These are phyloP conservation scores for Penaeus monodon DNA, from an alignment of 2,888 invertebrate genomes.

Conservation along the genomic window DNA sequence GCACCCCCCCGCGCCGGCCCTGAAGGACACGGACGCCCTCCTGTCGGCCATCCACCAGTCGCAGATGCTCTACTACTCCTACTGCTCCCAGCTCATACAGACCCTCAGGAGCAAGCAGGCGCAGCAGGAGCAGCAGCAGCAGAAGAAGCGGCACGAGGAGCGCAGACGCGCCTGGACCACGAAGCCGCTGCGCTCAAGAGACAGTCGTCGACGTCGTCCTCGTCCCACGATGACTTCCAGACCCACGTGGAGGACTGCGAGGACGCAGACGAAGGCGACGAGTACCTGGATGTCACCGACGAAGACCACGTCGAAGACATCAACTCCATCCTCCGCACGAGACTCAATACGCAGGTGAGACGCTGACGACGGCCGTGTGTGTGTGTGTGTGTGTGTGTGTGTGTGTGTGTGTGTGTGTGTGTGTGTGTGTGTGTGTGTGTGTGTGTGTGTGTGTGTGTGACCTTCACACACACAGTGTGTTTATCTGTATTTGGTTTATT, in stretches of 20 bases:
- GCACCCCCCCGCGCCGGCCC: background rate
- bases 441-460: background rate
- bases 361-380: background rate
- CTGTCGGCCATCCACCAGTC: slow-evolving; percentile 49
- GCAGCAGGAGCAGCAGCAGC: slow-evolving; percentile 30
- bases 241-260: slow-evolving; percentile 8
- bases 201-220: too few relatives aligned
- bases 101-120: slow-evolving; percentile 32
- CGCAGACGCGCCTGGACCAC: slow-evolving; percentile 10
- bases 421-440: background rate
- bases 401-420: background rate
- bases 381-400: background rate
- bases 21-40: slow-evolving; percentile 54
- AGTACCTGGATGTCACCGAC: background rate
- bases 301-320: slow-evolving; percentile 12
- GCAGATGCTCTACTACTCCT: slow-evolving; percentile 54
- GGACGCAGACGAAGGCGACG: slow-evolving; percentile 27
- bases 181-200: background rate
- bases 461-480: too few relatives aligned
- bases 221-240: background rate
- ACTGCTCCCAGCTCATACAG: slow-evolving; percentile 54
- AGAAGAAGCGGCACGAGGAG: background rate
- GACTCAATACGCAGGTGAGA: slow-evolving; percentile 27
- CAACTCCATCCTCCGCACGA: slow-evolving; percentile 26
- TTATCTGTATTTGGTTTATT: too few relatives aligned